phyloP scores from a whole-genome alignment of 1,140 invertebrate genomes.

The Heliconius eleuchia region DNA sequence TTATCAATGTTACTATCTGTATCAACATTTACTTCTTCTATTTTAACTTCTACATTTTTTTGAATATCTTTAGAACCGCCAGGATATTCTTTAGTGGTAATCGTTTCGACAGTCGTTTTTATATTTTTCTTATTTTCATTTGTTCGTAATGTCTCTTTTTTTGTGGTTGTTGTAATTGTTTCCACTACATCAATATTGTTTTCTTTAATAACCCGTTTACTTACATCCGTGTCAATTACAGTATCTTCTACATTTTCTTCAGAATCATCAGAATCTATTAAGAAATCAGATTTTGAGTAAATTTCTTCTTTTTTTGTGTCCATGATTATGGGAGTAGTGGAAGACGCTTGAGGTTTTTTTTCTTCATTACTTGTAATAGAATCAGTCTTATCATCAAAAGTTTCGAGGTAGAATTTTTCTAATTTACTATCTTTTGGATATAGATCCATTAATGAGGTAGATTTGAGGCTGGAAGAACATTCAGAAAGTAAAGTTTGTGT shows the following conservation, averaged over 20 bases:
- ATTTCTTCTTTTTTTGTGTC: constrained; percentile 36
- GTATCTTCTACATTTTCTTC: constrained; percentile 74
- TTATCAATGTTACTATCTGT: constrained; percentile 61
- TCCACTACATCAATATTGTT: constrained; percentile 73
- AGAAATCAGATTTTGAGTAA: constrained; percentile 43
- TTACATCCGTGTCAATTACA: constrained; percentile 76
- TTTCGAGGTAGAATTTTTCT: constrained; percentile 51
- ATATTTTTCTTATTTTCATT: constrained; percentile 67
- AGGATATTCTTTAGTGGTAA: constrained; percentile 70
- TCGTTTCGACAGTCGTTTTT: constrained; percentile 75
- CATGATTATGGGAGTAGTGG: constrained; percentile 32
- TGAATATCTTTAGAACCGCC: constrained; percentile 72
- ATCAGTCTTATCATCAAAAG: constrained; percentile 53
- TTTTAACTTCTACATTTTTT: constrained; percentile 76
- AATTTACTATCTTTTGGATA: constrained; percentile 55
- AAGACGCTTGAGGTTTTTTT: constrained; percentile 41
- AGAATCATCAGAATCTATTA: constrained; percentile 54
- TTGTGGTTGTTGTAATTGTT: constrained; percentile 77
- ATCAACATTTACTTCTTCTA: constrained; percentile 63
- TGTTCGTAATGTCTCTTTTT: constrained; percentile 71
- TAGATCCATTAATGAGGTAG: constrained; percentile 74
- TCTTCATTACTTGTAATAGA: constrained; percentile 35
- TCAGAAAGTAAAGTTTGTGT: constrained; percentile 78
- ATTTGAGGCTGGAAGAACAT: constrained; percentile 79
- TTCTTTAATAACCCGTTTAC: constrained; percentile 72